Evolutionary conservation across 2,797 vertebrate genomes (phyloP), one percentile per base, ranked within the genome.

Genomic region (Toxotes lorentzi): DNA sequence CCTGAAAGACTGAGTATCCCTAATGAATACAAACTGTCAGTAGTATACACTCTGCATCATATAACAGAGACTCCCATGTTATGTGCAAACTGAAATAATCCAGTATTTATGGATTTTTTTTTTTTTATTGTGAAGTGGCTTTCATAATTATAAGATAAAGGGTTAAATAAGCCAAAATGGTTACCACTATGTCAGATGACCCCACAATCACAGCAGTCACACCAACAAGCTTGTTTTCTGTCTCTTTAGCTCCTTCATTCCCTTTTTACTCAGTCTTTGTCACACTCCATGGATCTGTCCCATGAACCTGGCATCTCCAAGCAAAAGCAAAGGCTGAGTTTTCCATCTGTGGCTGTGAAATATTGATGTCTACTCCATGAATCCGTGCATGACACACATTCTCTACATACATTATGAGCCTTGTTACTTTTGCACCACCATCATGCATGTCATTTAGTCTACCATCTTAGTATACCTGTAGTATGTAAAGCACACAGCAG

Each of bases 331-430:
- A 66, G 40, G 24, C 58, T 35, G 24, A 45, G 21, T 66, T 74
- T 77, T 72, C 69, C 75, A 78, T 72, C 70, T 76, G 40, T 57
- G 58, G n/a, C 74, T 78, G 71, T 87, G 79, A 86, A 85, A 83
- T 81, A 83, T 78, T 66, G 50, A 85, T 83, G 61, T 61, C 57
- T 63, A 40, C 32, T 34, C 59, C 0, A 2, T n/a, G n/a, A n/a
- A n/a, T n/a, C n/a, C n/a, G n/a, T n/a, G n/a, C n/a, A n/a, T n/a
- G n/a, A n/a, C n/a, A n/a, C n/a, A n/a, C n/a, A n/a, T n/a, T n/a
- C 34, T 65, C 13, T 63, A 19, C 53, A 64, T 63, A 19, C 53
- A 64, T 24, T 57, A 47, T 47, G 7, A 54, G 27, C 51, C 10
- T 32, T 34, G 19, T 50, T 47, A 23, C 30, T 34, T 21, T 24